phyloP scores from a whole-genome alignment of 2,113 vertebrate genomes.

The Burhinus oedicnemus region DNA sequence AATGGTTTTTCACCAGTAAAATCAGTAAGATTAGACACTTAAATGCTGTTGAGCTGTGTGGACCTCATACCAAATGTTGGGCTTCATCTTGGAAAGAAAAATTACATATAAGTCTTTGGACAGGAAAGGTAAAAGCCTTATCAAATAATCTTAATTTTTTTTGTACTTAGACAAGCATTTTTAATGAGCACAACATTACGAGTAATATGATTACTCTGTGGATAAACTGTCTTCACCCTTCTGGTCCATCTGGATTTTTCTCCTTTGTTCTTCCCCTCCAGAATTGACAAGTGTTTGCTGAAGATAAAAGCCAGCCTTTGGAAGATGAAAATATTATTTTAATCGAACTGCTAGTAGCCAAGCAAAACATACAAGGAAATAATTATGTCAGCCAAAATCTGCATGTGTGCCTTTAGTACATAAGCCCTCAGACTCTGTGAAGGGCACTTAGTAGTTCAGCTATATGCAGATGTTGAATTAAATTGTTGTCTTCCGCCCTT shows the following conservation, averaged over 20 bases:
- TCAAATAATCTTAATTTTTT: neutral
- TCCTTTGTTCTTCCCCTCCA: neutral
- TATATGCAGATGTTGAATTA: neutral
- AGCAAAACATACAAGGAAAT: neutral
- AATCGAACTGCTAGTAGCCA: neutral
- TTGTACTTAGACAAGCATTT: neutral
- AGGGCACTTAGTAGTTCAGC: neutral
- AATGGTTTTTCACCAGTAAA: neutral
- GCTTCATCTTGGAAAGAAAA: neutral
- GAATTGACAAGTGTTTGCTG: neutral
- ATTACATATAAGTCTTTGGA: neutral
- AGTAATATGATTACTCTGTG: neutral
- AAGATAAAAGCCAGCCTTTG: slow-evolving; percentile 4
- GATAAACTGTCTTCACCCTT: neutral
- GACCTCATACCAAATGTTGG: neutral
- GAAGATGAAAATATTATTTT: neutral
- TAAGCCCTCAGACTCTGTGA: neutral
- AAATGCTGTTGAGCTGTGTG: neutral
- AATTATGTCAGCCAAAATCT: neutral
- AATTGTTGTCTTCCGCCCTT: neutral
- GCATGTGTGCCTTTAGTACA: neutral
- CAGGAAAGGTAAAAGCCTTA: neutral
- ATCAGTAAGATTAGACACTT: neutral
- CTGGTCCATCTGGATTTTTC: neutral
- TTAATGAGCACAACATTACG: neutral